phyloP scores from a whole-genome alignment of 2,113 vertebrate species.

The Myiozetetes cayanensis region DNA sequence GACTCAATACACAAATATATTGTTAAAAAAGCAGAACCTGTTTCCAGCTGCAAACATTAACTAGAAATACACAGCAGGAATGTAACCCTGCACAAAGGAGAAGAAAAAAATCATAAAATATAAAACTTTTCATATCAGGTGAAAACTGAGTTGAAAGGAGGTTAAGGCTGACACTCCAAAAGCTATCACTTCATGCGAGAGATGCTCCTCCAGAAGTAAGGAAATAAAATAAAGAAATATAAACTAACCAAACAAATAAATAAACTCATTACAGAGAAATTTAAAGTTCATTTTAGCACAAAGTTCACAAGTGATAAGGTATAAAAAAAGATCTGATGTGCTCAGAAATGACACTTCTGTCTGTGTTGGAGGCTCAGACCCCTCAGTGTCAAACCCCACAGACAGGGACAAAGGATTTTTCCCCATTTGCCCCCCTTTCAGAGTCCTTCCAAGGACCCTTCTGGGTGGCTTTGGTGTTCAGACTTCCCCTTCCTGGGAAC shows the following conservation, averaged over 20 bases:
- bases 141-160: not conserved
- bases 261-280: not conserved
- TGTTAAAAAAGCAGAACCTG: not conserved
- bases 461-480: not conserved
- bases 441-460: not conserved
- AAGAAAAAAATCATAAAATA: not conserved
- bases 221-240: not conserved
- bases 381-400: not conserved
- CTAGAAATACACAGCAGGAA: not conserved
- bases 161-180: not conserved
- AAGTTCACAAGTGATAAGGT: not conserved
- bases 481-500: not conserved
- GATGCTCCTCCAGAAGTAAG: not conserved
- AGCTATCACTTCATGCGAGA: not conserved
- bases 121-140: not conserved
- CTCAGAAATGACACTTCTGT: not conserved
- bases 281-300: not conserved
- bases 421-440: not conserved
- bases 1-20: not conserved
- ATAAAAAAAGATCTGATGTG: not conserved
- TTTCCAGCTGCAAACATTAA: not conserved
- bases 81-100: not conserved
- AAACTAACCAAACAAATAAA: not conserved
- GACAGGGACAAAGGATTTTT: not conserved
- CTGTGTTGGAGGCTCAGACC: not conserved